Conservation (phyloP, 2,113 vertebrate species). For the Plecturocebus donacophilus region DNA sequence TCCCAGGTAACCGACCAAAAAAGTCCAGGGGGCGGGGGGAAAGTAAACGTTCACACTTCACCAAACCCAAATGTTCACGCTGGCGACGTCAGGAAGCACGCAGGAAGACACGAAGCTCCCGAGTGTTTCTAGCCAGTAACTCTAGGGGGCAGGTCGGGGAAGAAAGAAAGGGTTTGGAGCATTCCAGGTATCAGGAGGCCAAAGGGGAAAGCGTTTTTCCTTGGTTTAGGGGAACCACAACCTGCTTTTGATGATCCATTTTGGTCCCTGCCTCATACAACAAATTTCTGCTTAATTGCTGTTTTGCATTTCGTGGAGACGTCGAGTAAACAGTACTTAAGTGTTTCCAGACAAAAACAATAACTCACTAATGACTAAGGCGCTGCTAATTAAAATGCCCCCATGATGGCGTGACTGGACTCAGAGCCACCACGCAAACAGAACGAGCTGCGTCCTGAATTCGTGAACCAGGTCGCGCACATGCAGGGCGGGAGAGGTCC, state of each 20-base stretch:
- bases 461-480: neutral
- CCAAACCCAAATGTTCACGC: neutral
- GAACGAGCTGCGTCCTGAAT: neutral
- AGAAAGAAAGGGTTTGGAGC: neutral
- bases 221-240: constrained; percentile 45
- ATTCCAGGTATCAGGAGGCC: neutral
- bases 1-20: neutral
- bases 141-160: constrained; percentile 4
- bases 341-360: constrained; percentile 84
- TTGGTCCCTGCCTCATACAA: constrained; percentile 69
- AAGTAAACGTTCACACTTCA: constrained; percentile 17
- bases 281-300: constrained; percentile 83
- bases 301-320: constrained; percentile 81
- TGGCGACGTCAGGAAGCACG: neutral
- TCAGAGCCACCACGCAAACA: constrained; percentile 45
- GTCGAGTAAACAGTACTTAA: constrained; percentile 81
- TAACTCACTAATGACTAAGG: constrained; percentile 83
- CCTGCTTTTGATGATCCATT: constrained; percentile 61
- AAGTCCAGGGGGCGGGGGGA: too few relatives aligned
- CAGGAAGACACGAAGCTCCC: neutral
- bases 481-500: neutral
- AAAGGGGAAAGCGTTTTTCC: neutral
- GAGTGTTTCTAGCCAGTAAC: neutral
- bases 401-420: constrained; percentile 69
- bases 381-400: constrained; percentile 81